A percentile compares a stretch with the other conserved stretches of the same genome.
These are phyloP conservation scores for Phalacrocorax brasilianus DNA, from an alignment of 2,113 vertebrate species.

Conservation along the genomic window DNA sequence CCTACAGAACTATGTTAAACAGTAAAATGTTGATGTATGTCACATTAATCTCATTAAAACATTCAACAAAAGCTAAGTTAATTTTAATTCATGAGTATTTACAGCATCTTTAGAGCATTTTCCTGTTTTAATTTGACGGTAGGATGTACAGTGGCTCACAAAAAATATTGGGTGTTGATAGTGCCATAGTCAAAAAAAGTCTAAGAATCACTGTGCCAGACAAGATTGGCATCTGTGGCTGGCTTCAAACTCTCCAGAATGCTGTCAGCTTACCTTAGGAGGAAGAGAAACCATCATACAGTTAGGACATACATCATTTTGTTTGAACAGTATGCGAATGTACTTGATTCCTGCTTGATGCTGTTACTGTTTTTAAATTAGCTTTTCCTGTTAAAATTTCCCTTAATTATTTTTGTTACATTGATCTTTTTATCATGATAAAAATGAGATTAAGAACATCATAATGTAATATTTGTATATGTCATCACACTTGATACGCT, in stretches of 20 bases:
- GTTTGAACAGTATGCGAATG: slow-evolving; percentile 10
- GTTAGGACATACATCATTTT: background rate
- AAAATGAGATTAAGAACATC: background rate
- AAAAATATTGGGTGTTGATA: background rate
- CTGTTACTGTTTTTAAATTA: background rate
- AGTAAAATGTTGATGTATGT: background rate
- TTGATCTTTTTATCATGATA: background rate
- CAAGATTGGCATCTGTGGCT: background rate
- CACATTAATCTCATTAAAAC: background rate
- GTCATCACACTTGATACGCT: background rate
- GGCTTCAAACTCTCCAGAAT: background rate
- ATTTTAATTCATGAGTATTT: background rate
- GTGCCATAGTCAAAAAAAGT: background rate
- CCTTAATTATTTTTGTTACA: background rate
- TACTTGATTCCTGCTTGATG: background rate
- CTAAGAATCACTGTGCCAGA: background rate
- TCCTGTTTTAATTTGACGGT: background rate
- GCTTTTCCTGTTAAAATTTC: background rate
- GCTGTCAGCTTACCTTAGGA: slow-evolving; percentile 1
- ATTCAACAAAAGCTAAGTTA: background rate
- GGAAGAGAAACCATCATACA: background rate
- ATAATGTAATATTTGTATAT: background rate
- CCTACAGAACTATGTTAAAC: background rate
- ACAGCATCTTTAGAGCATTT: background rate
- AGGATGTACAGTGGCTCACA: background rate